Conservation (phyloP, 1,140 invertebrate genomes). For the Marisa cornuarietis region DNA sequence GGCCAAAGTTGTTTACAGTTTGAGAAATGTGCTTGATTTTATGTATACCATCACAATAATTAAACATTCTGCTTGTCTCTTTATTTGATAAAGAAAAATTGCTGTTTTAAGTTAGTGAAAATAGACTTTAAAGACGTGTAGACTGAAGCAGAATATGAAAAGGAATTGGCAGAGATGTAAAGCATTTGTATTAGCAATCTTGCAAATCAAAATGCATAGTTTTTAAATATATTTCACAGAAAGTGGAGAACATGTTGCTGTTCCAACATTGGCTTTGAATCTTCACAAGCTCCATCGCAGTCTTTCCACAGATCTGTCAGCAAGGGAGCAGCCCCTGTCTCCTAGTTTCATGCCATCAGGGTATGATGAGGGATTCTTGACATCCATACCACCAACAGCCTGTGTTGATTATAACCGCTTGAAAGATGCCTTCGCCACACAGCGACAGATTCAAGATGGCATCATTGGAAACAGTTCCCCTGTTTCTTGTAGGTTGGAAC, state of each 20-base stretch:
- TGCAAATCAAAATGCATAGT: neutral
- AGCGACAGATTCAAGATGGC: constrained; percentile 19
- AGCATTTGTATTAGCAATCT: neutral
- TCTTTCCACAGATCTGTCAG: constrained; percentile 3
- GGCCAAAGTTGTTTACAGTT: no score
- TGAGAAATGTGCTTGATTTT: no score
- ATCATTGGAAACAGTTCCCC: neutral
- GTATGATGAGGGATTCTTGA: constrained; percentile 19
- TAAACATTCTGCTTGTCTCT: no score
- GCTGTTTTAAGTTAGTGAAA: no score
- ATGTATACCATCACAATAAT: no score
- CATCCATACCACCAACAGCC: neutral
- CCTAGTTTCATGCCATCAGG: constrained; percentile 5
- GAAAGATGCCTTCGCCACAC: constrained; percentile 12
- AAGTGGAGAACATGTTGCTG: neutral
- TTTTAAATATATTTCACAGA: neutral
- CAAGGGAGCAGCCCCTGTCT: neutral
- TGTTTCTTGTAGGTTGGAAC: neutral
- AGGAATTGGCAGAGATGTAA: no score
- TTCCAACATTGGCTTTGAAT: neutral
- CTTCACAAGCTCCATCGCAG: constrained; percentile 11
- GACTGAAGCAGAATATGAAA: no score
- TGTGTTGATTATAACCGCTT: neutral
- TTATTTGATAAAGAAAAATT: no score
- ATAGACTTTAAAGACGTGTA: no score